Conservation (phyloP, 2,113 vertebrate genomes). For the Gadus macrocephalus region DNA sequence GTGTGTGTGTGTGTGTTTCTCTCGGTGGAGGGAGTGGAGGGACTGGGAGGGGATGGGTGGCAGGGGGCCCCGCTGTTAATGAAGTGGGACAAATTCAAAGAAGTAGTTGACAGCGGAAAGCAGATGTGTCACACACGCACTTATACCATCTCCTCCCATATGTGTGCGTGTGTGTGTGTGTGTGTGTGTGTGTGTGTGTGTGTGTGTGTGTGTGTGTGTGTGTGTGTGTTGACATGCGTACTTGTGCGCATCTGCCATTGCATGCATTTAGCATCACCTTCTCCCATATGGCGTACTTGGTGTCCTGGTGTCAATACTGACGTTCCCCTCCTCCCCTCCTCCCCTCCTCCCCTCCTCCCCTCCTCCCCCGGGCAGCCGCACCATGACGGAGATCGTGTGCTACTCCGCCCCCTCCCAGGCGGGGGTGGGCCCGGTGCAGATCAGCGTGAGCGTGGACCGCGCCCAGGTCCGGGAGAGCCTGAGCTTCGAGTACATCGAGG, state of each 20-base stretch:
- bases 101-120: slow-evolving; percentile 28
- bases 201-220: neutral
- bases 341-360: no score
- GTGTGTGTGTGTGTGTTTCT: slow-evolving; percentile 22
- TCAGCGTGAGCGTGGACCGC: slow-evolving; percentile 86
- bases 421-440: slow-evolving; percentile 81
- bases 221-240: neutral
- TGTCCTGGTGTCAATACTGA: neutral
- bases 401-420: slow-evolving; percentile 84
- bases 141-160: neutral
- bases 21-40: slow-evolving; percentile 42
- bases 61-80: slow-evolving; percentile 56
- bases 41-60: slow-evolving; percentile 34
- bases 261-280: neutral
- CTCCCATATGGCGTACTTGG: neutral
- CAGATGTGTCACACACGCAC: no score
- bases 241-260: neutral
- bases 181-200: neutral
- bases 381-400: slow-evolving; percentile 88
- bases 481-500: slow-evolving; percentile 92
- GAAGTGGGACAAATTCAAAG: slow-evolving; percentile 64
- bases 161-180: neutral
- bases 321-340: neutral
- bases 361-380: slow-evolving; percentile 69
- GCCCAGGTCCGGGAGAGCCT: slow-evolving; percentile 83